Evolutionary conservation across 2,888 invertebrate species (phyloP).

Genomic region (Drosophila rubida): DNA sequence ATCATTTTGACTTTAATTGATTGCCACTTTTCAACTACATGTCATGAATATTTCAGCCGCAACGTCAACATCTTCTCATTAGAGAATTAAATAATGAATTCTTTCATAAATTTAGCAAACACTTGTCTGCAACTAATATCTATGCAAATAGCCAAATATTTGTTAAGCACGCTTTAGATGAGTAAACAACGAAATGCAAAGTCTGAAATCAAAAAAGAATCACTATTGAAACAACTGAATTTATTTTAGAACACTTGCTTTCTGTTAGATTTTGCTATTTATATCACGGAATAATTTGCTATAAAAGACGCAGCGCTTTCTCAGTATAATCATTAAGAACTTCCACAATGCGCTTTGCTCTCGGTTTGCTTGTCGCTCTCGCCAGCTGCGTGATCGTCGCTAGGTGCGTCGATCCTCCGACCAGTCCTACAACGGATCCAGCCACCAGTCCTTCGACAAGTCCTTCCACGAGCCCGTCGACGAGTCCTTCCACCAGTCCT

Average conservation of each 20-base stretch:
- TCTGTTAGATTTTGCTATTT: background rate
- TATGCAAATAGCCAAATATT: no score
- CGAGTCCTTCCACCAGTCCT: background rate
- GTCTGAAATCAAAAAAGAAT: background rate
- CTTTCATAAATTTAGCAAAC: no score
- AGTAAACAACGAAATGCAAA: no score
- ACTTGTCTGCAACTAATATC: no score
- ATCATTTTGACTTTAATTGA: no score
- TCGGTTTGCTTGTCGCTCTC: background rate
- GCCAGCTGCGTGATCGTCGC: background rate
- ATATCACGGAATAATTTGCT: background rate
- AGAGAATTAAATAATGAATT: no score
- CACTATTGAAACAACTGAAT: background rate
- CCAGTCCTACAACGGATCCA: background rate
- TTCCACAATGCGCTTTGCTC: background rate
- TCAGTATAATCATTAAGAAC: background rate
- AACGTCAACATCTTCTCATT: no score
- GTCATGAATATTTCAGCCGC: no score
- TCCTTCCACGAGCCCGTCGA: background rate
- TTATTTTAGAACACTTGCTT: background rate
- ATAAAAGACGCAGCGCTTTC: background rate
- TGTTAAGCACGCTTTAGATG: no score
- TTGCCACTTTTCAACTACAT: no score
- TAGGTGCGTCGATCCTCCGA: background rate
- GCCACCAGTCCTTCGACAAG: background rate